Evolutionary conservation across 2,888 invertebrate genomes (phyloP), one percentile per base, ranked within the genome.

Genomic region (Corythucha ciliata): DNA sequence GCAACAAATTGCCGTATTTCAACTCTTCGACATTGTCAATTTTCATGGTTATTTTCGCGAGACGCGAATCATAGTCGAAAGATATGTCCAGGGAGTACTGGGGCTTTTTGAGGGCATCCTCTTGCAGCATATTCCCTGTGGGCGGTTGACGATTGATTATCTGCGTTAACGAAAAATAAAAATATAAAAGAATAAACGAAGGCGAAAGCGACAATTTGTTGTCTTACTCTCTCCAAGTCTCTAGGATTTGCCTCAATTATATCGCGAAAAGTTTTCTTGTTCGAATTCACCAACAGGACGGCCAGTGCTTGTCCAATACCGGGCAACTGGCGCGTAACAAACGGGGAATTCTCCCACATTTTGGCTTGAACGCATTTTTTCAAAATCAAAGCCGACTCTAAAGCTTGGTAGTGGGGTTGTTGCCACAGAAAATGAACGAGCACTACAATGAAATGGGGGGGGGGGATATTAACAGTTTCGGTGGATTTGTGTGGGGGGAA

Each of bases 291-390:
- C 5, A 87, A 67, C 25, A 77, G 67, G 1, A 72, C 70, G 16
- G 83, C 79, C 57, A 80, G 73, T 1, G 77, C 74, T 7, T 75
- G 74, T 1, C 83, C 84, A 55, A 86, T 83, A 39, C 81, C 80
- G 50, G 75, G 76, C 41, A 88, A 67, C 64, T 87, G 86, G 61
- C 77, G 76, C 54, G 78, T 72, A 20, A 86, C 75, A 64, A 73
- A 79, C 2, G 68, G 68, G 0, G 84, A 83, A 65, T 84, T 78
- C 63, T 85, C 83, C 87, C 88, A 88, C 36, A 87, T 67, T 59
- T 74, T 75, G 0, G 79, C 74, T 24, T 69, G 63, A 56, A 84
- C 71, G 63, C 83, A 81, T 69, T 86, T 84, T 5, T 75, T 69
- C 48, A 87, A 69, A 24, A 76, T 68, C 20, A 78, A 66, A 0